A percentile compares a stretch with the other conserved stretches of the same genome.
phyloP scores from a whole-genome alignment of 1,140 invertebrate genomes.

The Dendrolimus kikuchii region DNA sequence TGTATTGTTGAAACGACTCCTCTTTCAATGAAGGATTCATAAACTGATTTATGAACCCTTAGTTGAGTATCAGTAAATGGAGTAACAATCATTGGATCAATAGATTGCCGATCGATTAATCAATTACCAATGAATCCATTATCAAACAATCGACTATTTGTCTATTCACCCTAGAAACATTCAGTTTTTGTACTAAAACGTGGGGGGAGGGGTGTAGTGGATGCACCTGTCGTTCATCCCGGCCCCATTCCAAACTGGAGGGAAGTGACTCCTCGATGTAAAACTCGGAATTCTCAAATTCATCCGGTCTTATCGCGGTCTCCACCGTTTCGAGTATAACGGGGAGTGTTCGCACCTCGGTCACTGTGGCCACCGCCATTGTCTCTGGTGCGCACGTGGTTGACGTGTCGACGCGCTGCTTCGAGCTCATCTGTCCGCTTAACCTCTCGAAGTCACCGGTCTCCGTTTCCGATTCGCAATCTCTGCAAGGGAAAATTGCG shows the following conservation, averaged over 20 bases:
- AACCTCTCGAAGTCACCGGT: slow-evolving; percentile 89
- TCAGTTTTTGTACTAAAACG: background rate
- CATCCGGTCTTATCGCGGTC: slow-evolving; percentile 48
- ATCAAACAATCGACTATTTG: background rate
- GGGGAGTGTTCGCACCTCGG: slow-evolving; percentile 54
- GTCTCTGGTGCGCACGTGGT: slow-evolving; percentile 45
- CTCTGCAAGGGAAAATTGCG: slow-evolving; percentile 51
- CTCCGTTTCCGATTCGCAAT: slow-evolving; percentile 86
- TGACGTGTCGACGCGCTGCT: slow-evolving; percentile 40
- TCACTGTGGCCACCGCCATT: slow-evolving; percentile 46
- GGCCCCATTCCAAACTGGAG: slow-evolving; percentile 79
- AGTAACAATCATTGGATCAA: too few species aligned
- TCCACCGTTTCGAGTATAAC: slow-evolving; percentile 39
- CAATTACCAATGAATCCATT: too few species aligned
- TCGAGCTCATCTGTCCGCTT: slow-evolving; percentile 71
- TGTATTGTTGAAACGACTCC: too few species aligned
- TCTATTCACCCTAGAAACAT: background rate
- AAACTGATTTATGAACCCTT: too few species aligned
- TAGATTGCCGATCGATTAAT: too few species aligned
- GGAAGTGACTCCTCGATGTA: slow-evolving; percentile 90
- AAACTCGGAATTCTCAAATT: slow-evolving; percentile 86
- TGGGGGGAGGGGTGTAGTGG: too few species aligned
- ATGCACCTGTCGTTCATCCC: slow-evolving; percentile 58
- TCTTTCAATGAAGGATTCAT: too few species aligned
- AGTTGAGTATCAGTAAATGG: too few species aligned